Conservation (phyloP, 2,113 vertebrate species). For the Loxodonta africana region DNA sequence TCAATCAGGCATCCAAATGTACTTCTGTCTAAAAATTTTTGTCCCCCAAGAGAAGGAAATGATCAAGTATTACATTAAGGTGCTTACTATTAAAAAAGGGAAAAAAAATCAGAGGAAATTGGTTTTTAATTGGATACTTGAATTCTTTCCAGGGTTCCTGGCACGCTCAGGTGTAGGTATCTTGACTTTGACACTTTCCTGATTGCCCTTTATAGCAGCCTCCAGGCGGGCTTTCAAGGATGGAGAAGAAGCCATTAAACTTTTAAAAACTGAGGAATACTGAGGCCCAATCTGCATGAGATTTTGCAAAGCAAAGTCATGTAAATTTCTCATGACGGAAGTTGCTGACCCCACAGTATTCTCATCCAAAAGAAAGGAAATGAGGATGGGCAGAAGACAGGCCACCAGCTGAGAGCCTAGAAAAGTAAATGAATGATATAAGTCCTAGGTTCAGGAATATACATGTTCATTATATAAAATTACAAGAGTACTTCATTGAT, state of each 20-base stretch:
- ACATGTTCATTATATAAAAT: neutral
- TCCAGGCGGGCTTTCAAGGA: constrained; percentile 95
- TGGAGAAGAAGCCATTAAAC: constrained; percentile 92
- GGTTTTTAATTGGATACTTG: constrained; percentile 96
- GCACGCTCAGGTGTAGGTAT: constrained; percentile 81
- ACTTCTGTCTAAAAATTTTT: constrained; percentile 74
- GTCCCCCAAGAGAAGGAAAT: constrained; percentile 74
- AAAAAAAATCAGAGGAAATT: constrained; percentile 92
- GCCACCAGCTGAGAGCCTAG: constrained; percentile 92
- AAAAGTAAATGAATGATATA: constrained; percentile 69
- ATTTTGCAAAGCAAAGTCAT: constrained; percentile 94
- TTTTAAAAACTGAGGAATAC: constrained; percentile 93
- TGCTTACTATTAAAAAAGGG: constrained; percentile 42
- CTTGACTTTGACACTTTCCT: constrained; percentile 92
- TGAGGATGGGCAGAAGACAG: constrained; percentile 93
- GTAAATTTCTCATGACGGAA: constrained; percentile 89
- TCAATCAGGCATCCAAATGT: constrained; percentile 67
- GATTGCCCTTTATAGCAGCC: constrained; percentile 94
- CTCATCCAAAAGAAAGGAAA: constrained; percentile 97
- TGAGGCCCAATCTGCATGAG: constrained; percentile 95
- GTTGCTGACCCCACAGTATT: constrained; percentile 93
- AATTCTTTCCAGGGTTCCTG: constrained; percentile 88
- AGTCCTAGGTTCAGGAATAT: neutral
- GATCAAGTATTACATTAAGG: constrained; percentile 73
- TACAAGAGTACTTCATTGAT: neutral